Evolutionary conservation across 2,113 vertebrate species (phyloP).

Genomic region (Riparia riparia): DNA sequence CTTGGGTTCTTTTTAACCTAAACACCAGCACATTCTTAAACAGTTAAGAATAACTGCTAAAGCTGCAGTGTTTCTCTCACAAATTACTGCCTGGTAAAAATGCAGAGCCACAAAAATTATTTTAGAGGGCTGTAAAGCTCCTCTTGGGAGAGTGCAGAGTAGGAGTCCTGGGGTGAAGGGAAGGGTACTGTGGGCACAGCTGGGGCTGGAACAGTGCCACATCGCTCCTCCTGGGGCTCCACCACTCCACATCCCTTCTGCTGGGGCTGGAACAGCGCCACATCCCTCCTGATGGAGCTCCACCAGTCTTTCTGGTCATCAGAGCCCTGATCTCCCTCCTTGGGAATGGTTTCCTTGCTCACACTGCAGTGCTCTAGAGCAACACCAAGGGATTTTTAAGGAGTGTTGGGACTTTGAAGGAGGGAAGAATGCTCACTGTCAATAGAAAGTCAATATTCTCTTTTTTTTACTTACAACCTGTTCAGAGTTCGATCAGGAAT

Average conservation of each 20-base stretch:
- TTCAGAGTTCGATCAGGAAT: not conserved
- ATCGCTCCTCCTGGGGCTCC: not conserved
- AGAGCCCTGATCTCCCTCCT: not conserved
- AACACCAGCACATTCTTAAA: not conserved
- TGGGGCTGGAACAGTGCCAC: not conserved
- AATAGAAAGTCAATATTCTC: not conserved
- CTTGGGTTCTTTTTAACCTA: not conserved
- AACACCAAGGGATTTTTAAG: not conserved
- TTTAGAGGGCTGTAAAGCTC: not conserved
- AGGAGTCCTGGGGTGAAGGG: not conserved
- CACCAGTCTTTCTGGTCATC: fast-evolving
- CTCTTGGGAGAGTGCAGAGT: not conserved
- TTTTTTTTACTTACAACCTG: not conserved
- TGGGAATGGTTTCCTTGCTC: not conserved
- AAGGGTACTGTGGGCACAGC: not conserved
- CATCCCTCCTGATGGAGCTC: not conserved
- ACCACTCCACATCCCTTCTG: not conserved
- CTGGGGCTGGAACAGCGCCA: no score
- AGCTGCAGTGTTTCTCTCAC: not conserved
- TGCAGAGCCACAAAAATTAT: not conserved
- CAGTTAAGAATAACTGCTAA: not conserved
- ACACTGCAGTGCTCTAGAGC: fast-evolving
- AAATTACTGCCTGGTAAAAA: not conserved
- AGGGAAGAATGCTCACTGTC: not conserved
- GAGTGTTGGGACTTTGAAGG: fast-evolving